Percentiles rank a stretch among this genome's conserved stretches.
Conservation (phyloP, 2,888 invertebrate species). For the Yponomeuta evonymella region DNA sequence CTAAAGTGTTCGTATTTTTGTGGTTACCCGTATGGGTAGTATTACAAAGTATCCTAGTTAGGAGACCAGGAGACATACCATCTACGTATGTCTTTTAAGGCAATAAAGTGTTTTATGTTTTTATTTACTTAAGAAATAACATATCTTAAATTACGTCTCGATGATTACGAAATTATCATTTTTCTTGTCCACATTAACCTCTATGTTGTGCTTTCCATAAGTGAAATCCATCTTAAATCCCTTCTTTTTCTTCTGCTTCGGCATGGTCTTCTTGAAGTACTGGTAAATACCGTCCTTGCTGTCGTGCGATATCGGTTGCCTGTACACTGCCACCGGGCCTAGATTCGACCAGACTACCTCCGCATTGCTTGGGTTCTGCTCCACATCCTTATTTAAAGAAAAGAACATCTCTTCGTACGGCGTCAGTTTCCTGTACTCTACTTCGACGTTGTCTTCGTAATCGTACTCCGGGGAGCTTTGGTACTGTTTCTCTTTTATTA, state of each 20-base stretch:
- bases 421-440: slow-evolving; percentile 24
- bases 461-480: neutral
- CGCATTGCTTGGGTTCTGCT: slow-evolving; percentile 40
- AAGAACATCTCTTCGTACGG: slow-evolving; percentile 46
- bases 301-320: slow-evolving; percentile 50
- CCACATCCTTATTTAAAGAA: slow-evolving; percentile 41
- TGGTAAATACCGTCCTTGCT: slow-evolving; percentile 36
- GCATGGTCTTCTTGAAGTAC: neutral
- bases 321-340: slow-evolving; percentile 50
- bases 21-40: too few relatives aligned
- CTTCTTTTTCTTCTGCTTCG: neutral
- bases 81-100: too few relatives aligned
- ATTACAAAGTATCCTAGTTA: too few relatives aligned
- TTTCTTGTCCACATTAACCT: neutral
- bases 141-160: neutral
- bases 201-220: neutral
- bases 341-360: slow-evolving; percentile 41
- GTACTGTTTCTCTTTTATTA: neutral
- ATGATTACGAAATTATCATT: neutral
- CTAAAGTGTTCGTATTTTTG: too few relatives aligned
- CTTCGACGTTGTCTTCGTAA: neutral
- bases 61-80: too few relatives aligned
- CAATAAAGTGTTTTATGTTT: too few relatives aligned
- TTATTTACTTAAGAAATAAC: too few relatives aligned
- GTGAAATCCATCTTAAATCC: neutral